phyloP scores from a whole-genome alignment of 1,140 invertebrate species.

The Cyphomyrmex costatus region DNA sequence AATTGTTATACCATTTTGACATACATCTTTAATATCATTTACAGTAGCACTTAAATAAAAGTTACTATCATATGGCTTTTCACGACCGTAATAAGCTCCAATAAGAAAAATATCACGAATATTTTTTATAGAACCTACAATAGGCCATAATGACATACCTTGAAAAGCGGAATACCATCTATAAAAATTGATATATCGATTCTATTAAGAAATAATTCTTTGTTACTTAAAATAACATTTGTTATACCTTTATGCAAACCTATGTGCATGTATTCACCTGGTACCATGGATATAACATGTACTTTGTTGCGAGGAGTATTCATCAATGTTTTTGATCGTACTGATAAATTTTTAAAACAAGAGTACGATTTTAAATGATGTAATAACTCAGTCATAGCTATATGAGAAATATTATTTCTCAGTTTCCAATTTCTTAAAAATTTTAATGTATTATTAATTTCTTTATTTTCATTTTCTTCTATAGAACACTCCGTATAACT shows the following conservation, averaged over 20 bases:
- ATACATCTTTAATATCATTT: conserved; percentile 23
- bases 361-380: not conserved
- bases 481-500: not conserved
- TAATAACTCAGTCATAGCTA: not conserved
- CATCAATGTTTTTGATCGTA: not conserved
- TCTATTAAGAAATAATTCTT: conserved; percentile 5
- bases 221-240: conserved; percentile 4
- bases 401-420: conserved; percentile 22
- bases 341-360: conserved; percentile 18
- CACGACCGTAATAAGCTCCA: not conserved
- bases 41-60: not conserved
- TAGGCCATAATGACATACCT: not conserved
- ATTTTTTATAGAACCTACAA: conserved; percentile 22
- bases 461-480: not conserved
- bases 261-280: not conserved
- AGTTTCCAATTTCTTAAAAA: conserved; percentile 12
- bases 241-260: not conserved
- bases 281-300: not conserved
- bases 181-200: conserved; percentile 16
- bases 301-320: conserved; percentile 14
- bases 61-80: not conserved
- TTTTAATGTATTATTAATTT: not conserved
- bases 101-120: not conserved
- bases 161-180: not conserved
- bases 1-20: conserved; percentile 5